phyloP scores from a whole-genome alignment of 2,888 invertebrate species.

The Cheilosia scutellata region DNA sequence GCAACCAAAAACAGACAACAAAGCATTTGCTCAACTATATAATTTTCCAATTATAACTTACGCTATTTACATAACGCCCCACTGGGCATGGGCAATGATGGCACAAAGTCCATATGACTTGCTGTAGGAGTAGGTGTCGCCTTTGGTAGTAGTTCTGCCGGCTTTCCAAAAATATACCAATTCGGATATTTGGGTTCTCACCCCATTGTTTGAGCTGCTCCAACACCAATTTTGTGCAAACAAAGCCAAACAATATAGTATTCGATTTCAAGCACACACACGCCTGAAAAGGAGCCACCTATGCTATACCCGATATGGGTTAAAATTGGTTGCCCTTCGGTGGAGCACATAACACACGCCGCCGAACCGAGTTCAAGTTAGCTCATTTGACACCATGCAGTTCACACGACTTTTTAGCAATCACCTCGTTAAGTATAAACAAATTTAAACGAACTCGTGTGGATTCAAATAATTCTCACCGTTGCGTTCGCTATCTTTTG shows the following conservation, averaged over 20 bases:
- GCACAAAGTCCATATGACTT: too few relatives aligned
- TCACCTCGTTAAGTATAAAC: slow-evolving; percentile 34
- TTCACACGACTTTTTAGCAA: slow-evolving; percentile 46
- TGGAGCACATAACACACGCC: slow-evolving; percentile 11
- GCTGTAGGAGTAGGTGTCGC: too few relatives aligned
- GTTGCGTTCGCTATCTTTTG: not conserved
- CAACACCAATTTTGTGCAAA: slow-evolving; percentile 22
- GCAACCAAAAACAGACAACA: too few relatives aligned
- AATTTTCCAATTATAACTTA: too few relatives aligned
- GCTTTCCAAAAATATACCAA: slow-evolving; percentile 43
- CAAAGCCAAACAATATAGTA: slow-evolving; percentile 14
- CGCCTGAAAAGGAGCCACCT: not conserved
- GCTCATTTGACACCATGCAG: slow-evolving; percentile 41
- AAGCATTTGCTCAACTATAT: too few relatives aligned
- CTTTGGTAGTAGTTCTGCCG: not conserved
- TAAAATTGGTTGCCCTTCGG: slow-evolving; percentile 27
- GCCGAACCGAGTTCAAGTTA: slow-evolving; percentile 45
- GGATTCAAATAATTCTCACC: slow-evolving; percentile 32
- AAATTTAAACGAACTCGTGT: slow-evolving; percentile 29
- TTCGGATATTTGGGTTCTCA: slow-evolving; percentile 1
- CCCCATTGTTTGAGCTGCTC: slow-evolving; percentile 12
- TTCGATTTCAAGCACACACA: slow-evolving; percentile 10
- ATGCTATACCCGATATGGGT: slow-evolving; percentile 19
- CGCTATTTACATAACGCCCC: too few relatives aligned
- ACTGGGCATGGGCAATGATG: too few relatives aligned